phyloP scores from a whole-genome alignment of 2,113 vertebrate genomes.

The Piprites chloris region DNA sequence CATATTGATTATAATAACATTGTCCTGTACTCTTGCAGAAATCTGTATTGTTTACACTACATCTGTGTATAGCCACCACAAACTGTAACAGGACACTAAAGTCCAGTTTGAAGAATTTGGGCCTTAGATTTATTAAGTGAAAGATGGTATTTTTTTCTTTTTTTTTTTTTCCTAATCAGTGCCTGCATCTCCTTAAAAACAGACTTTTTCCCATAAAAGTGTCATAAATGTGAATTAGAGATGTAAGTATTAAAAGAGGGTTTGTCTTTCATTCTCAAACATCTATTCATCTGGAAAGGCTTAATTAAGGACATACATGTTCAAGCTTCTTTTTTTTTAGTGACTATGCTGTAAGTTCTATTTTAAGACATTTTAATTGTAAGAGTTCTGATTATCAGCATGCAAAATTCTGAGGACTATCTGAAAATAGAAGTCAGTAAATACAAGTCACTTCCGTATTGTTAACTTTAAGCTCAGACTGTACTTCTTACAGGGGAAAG shows the following conservation, averaged over 20 bases:
- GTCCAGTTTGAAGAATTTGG: not conserved
- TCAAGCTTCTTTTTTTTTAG: not conserved
- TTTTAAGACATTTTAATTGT: not conserved
- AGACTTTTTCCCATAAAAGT: not conserved
- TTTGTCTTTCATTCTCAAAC: not conserved
- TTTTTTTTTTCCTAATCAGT: not conserved
- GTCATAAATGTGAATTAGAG: not conserved
- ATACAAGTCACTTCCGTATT: not conserved
- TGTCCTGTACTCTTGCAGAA: not conserved
- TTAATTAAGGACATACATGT: not conserved
- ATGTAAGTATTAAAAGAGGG: not conserved
- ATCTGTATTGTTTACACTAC: not conserved
- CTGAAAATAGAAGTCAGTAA: not conserved
- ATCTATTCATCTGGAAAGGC: not conserved
- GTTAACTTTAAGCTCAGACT: not conserved
- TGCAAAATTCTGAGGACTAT: not conserved
- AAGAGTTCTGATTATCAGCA: not conserved
- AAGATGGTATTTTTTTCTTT: not conserved
- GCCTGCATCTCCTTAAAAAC: not conserved
- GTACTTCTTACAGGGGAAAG: not conserved
- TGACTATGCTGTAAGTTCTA: not conserved
- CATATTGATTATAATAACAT: not conserved
- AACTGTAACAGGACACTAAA: not conserved
- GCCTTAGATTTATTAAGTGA: not conserved
- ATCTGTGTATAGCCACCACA: not conserved